A percentile compares a stretch with the other conserved stretches of the same genome.
These are phyloP conservation scores for Mixornis gularis DNA, from an alignment of 2,113 vertebrate genomes.

Conservation along the genomic window DNA sequence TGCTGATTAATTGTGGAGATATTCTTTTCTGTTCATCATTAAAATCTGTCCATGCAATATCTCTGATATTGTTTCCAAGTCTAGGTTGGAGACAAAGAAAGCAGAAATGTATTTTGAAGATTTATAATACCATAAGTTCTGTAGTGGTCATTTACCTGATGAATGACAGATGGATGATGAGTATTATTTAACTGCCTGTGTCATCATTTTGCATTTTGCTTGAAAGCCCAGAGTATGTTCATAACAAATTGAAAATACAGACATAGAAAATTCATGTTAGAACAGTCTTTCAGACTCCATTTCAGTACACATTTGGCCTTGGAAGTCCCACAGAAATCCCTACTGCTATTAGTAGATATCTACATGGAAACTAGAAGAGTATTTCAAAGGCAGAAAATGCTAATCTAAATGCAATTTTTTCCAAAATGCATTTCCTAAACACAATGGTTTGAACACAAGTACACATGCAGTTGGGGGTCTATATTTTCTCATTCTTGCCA, in stretches of 20 bases:
- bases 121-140: not conserved
- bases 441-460: slow-evolving; percentile 24
- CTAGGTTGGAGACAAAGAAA: not conserved
- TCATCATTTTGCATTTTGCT: slow-evolving; percentile 31
- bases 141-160: not conserved
- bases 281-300: slow-evolving; percentile 1
- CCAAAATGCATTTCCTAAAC: not conserved
- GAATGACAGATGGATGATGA: not conserved
- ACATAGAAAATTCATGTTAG: slow-evolving; percentile 42
- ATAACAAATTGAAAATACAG: slow-evolving; percentile 54
- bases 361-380: slow-evolving; percentile 48
- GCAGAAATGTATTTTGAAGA: not conserved
- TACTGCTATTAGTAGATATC: slow-evolving; percentile 40
- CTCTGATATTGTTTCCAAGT: not conserved
- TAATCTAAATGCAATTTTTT: slow-evolving; percentile 1
- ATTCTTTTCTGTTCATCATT: not conserved
- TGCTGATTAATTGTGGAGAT: not conserved
- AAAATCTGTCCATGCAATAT: not conserved
- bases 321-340: slow-evolving; percentile 30
- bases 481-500: not conserved
- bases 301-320: slow-evolving; percentile 51
- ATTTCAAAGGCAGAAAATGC: slow-evolving; percentile 54
- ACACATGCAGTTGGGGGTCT: slow-evolving; percentile 11
- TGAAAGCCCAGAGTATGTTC: slow-evolving; percentile 8
- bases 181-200: not conserved